A percentile compares a stretch with the other conserved stretches of the same genome.
phyloP scores from a whole-genome alignment of 2,888 invertebrate species.

The Ectropis crepuscularia region DNA sequence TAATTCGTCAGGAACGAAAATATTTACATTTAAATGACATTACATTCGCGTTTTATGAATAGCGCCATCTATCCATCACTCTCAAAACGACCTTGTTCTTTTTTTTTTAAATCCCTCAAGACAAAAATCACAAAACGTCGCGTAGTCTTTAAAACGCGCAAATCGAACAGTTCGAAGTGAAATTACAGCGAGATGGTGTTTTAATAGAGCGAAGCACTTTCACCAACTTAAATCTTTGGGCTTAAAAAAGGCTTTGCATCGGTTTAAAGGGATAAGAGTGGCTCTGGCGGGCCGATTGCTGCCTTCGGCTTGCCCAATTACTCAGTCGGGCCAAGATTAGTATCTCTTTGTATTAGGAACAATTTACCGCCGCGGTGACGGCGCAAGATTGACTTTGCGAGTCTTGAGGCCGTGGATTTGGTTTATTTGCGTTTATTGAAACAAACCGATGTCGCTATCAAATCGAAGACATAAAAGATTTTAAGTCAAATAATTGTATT shows the following conservation, averaged over 20 bases:
- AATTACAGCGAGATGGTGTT: constrained; percentile 75
- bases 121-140: constrained; percentile 5
- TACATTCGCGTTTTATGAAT: too few relatives aligned
- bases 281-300: constrained; percentile 77
- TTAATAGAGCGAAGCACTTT: constrained; percentile 82
- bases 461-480: too few relatives aligned
- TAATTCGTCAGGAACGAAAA: too few relatives aligned
- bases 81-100: too few relatives aligned
- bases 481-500: too few relatives aligned
- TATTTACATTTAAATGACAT: too few relatives aligned
- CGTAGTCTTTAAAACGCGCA: constrained; percentile 14
- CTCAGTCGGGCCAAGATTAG: constrained; percentile 74
- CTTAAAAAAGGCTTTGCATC: constrained; percentile 83
- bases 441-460: constrained; percentile 5
- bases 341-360: constrained; percentile 61
- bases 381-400: constrained; percentile 47
- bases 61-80: too few relatives aligned
- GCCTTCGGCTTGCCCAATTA: constrained; percentile 80
- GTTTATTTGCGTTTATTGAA: constrained; percentile 19
- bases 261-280: constrained; percentile 82
- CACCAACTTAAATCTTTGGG: constrained; percentile 83
- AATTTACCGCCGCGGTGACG: constrained; percentile 50
- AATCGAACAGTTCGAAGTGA: constrained; percentile 54
- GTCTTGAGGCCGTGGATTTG: constrained; percentile 41
- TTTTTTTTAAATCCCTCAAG: neutral